Base-by-base conservation (phyloP, 2,888 invertebrate genomes). In the Phaonia tiefii region DNA sequence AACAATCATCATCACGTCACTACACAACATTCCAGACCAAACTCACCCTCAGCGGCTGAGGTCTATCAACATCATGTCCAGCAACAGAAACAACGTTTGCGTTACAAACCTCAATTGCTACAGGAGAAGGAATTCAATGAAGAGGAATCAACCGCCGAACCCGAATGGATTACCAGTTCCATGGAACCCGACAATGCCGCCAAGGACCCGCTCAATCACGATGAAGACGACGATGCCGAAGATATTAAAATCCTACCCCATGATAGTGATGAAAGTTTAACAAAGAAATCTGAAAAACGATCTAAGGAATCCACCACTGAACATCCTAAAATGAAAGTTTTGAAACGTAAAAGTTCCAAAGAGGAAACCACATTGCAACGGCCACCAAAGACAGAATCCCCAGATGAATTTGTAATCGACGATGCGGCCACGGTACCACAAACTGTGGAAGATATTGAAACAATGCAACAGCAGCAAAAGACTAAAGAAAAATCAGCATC, bases 371-470 rank as follows among this genome's bases (percentile, higher is more conserved):
- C 10, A 0, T 42, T 49, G 15, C 79, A 69, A 31, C 60, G 54
- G 37, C 42, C 54, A 54, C 54, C 54, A 8, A 54, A 81, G 63
- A 71, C 72, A 51, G 8, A 66, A 70, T 54, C 67, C 76, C 15
- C 63, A 3, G 82, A 80, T n/a, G 76, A 79, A 26, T 39, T 44
- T 7, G 75, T 69, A 11, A 26, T 42, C 15, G 66, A 74, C 49
- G 65, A 70, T 25, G 56, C 66, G n/a, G 56, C 66, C n/a, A 20
- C 66, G 37, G 79, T 83, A 76, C 87, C 88, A 4, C 87, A 88
- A 75, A 84, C 87, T n/a, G 84, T 88, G 25, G 89, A 87, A 44
- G 89, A 89, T 84, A 89, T 89, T 13, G 88, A 89, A 81, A 86
- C 84, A 4, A 86, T 83, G 75, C 85, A 87, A 65, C 80, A 76